phyloP scores from a whole-genome alignment of 2,113 vertebrate genomes.

The Phrynosoma platyrhinos region DNA sequence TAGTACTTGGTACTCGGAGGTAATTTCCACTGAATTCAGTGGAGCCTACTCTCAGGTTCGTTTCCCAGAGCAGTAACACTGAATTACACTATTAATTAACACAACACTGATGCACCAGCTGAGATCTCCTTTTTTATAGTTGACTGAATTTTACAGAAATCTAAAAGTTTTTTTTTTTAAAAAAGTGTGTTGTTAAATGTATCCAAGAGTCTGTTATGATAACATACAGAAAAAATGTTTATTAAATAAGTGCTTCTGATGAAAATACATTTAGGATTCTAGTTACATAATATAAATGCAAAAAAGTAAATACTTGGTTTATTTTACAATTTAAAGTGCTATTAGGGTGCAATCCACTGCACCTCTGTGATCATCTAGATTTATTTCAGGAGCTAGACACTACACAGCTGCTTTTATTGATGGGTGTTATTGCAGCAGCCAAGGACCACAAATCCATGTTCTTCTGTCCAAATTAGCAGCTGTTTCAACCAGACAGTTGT shows the following conservation, averaged over 20 bases:
- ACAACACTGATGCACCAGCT: conserved; percentile 48
- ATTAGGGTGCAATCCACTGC: conserved; percentile 40
- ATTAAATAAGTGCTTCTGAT: conserved; percentile 35
- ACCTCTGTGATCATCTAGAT: neutral
- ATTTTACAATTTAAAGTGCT: conserved; percentile 79
- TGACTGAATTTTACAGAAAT: conserved; percentile 33
- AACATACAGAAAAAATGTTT: conserved; percentile 12
- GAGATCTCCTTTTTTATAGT: conserved; percentile 35
- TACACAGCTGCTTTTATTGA: neutral
- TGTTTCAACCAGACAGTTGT: neutral
- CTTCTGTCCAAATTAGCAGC: neutral
- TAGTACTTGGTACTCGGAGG: neutral
- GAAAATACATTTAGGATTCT: conserved; percentile 59
- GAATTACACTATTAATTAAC: conserved; percentile 30
- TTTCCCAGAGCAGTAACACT: neutral
- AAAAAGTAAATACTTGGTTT: conserved; percentile 48
- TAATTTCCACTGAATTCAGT: neutral
- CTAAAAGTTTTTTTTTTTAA: conserved; percentile 28
- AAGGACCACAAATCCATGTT: neutral
- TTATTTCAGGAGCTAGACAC: neutral
- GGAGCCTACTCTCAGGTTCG: neutral
- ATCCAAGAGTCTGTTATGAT: neutral
- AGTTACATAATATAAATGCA: conserved; percentile 52
- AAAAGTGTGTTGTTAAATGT: conserved; percentile 21
- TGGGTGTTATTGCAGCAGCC: neutral